Evolutionary conservation across 2,888 invertebrate genomes (phyloP).

Genomic region (Chymomyza caudatula): DNA sequence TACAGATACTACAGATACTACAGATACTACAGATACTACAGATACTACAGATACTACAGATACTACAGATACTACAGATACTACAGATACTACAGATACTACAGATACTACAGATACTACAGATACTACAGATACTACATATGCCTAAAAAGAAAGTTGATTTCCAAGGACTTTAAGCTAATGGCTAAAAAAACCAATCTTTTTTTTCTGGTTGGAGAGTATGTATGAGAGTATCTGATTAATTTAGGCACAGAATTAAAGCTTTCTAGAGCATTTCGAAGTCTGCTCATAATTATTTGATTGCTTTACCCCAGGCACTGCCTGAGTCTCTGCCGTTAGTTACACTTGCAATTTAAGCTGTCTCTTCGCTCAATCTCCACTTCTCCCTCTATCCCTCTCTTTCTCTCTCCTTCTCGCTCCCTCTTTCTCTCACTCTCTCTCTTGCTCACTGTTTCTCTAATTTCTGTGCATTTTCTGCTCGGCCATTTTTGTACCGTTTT

Average conservation of each 20-base stretch:
- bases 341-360: constrained; percentile 54
- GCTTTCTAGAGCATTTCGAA: neutral
- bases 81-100: no score
- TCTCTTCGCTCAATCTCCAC: constrained; percentile 54
- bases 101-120: no score
- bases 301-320: neutral
- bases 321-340: constrained; percentile 20
- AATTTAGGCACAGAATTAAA: neutral
- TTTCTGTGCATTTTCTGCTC: constrained; percentile 37
- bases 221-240: no score
- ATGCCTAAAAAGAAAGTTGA: neutral
- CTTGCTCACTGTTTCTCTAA: constrained; percentile 41
- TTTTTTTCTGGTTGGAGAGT: no score
- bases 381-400: neutral
- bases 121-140: no score
- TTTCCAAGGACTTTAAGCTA: neutral
- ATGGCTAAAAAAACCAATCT: no score
- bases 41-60: no score
- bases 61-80: no score
- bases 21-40: no score
- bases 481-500: constrained; percentile 35
- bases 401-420: neutral
- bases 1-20: no score
- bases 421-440: neutral
- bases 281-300: neutral